These are phyloP conservation scores for Pterois miles DNA, from an alignment of 2,797 vertebrate genomes.

Conservation along the genomic window DNA sequence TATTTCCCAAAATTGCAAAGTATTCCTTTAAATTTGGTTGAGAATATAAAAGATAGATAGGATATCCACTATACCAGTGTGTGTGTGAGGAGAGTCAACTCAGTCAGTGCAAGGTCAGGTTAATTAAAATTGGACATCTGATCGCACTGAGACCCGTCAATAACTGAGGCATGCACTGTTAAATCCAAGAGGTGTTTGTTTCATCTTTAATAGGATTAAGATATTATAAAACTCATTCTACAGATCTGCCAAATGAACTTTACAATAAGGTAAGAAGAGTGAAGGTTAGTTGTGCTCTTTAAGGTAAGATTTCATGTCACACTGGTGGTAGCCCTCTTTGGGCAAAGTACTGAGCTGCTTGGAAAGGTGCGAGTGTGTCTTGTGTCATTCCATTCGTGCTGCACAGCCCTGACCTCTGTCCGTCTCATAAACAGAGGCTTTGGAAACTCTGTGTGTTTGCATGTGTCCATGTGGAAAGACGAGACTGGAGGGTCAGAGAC, in stretches of 20 bases:
- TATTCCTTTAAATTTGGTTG: background rate
- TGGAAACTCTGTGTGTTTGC: constrained; percentile 4
- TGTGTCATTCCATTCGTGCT: constrained; percentile 27
- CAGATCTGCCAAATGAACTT: constrained; percentile 9
- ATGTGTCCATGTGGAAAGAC: background rate
- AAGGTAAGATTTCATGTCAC: constrained; percentile 19
- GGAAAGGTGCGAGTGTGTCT: constrained; percentile 13
- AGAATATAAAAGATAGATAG: background rate
- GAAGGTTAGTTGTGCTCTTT: background rate
- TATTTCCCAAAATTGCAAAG: background rate
- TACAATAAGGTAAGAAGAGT: background rate
- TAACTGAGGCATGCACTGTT: constrained; percentile 47
- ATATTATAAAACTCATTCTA: constrained; percentile 32
- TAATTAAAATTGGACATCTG: constrained; percentile 54
- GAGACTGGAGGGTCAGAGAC: constrained; percentile 20
- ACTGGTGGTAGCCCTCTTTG: background rate
- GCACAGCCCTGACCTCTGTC: constrained; percentile 30
- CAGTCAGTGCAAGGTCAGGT: constrained; percentile 54
- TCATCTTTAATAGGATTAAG: constrained; percentile 55
- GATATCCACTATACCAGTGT: background rate
- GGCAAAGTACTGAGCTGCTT: constrained; percentile 5
- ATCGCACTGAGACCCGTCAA: constrained; percentile 27
- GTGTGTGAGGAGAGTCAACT: constrained; percentile 1
- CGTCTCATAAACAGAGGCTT: constrained; percentile 45
- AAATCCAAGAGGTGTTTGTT: constrained; percentile 55